Evolutionary conservation across 1,140 invertebrate genomes (phyloP), one percentile per base, ranked within the genome.

Genomic region (Macrocentrus cingulum): DNA sequence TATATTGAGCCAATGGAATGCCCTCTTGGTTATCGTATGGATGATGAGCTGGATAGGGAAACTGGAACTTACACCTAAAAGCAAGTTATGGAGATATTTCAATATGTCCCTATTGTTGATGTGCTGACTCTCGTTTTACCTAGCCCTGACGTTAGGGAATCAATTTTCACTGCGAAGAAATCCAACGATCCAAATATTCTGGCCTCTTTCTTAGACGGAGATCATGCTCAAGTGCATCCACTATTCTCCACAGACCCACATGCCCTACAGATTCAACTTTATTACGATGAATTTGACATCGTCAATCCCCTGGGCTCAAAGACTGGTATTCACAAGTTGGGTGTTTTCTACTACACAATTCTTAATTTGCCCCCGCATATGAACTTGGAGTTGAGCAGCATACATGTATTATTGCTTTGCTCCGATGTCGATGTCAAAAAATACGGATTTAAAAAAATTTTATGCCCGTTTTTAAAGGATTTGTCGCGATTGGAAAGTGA

Each of bases 231-330:
- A 52, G 36, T 19, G n/a, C 51, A 68, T 41, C 22, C 39, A 18
- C 63, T 68, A 53, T 56, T 68, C 45, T 9, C 34, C 37, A 29
- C 50, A 1, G 61, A 61, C 45, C 63, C 60, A 18, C 42, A 45
- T 45, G 42, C 19, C 2, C 15, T 45, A 15, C 4, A 19, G 18
- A 19, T 45, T 3, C 42, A 45, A n/a, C 18, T 56, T 11, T 56
- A 56, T 36, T 56, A 23, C 34, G 44, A 56, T 19, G 44, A 56
- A 7, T 56, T 56, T n/a, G 54, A 56, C 16, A 37, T n/a, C 23
- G 37, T 39, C 2, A 56, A 56, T 39, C 20, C 54, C 18, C 36
- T 60, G 2, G 58, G 50, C 7, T 46, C 39, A 3, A 60, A 55
- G 39, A 60, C 58, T 18, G 50, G 50, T 15, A 22, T 37, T 9